Percentiles rank a stretch among this genome's conserved stretches.
Evolutionary conservation across 2,113 vertebrate species (phyloP).

Genomic region (Ranitomeya imitator): DNA sequence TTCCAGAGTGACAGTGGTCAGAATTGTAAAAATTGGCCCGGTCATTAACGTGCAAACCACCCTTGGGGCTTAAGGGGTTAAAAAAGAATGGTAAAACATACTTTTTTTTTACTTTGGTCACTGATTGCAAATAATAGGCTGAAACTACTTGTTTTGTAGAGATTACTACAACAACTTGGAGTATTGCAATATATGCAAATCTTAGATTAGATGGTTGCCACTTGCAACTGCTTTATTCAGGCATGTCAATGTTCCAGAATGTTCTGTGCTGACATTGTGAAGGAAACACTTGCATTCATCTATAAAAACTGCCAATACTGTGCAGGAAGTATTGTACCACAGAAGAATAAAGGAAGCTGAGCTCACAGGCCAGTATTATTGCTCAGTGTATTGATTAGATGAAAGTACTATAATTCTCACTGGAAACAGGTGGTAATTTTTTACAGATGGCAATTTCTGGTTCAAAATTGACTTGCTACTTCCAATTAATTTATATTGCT

Average conservation of each 20-base stretch:
- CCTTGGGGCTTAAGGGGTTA: no score
- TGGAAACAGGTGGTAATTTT: not conserved
- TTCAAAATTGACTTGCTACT: not conserved
- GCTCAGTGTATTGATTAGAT: slow-evolving; percentile 12
- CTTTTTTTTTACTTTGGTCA: not conserved
- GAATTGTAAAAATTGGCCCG: no score
- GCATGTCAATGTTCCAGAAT: slow-evolving; percentile 4
- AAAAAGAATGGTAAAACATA: no score
- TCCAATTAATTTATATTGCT: not conserved
- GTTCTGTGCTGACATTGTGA: slow-evolving; percentile 28
- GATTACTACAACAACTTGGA: not conserved
- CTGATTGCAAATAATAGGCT: not conserved
- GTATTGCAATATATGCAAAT: not conserved
- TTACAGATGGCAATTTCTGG: not conserved
- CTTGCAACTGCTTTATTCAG: not conserved
- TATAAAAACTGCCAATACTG: slow-evolving; percentile 11
- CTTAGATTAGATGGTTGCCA: not conserved
- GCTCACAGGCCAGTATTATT: slow-evolving; percentile 2
- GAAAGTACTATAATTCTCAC: not conserved
- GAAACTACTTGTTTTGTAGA: not conserved
- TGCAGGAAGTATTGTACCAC: slow-evolving; percentile 12
- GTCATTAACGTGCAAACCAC: no score
- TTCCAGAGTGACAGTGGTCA: no score
- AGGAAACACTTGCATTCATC: slow-evolving; percentile 42
- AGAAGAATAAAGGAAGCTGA: slow-evolving; percentile 4